Base-by-base conservation (phyloP, 2,888 invertebrate species). In the Sylvicola cinctus region DNA sequence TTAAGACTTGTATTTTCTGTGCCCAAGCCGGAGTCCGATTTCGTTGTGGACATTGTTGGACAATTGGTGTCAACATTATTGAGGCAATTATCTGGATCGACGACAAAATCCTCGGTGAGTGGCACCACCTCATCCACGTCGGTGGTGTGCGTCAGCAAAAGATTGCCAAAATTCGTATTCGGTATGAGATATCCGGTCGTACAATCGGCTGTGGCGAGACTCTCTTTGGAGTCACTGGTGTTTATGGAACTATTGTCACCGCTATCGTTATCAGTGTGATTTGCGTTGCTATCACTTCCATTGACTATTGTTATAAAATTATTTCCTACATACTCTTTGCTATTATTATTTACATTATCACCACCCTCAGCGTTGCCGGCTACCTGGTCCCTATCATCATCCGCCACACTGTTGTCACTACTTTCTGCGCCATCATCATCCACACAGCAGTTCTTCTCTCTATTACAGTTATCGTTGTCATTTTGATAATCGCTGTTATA, bases 1-100 rank as follows among this genome's bases (percentile, higher is more conserved):
- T 71, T 70, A 46, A 75, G 53, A 44, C 74, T 74, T 20, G 75
- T 74, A 41, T 73, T 76, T 50, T 75, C 76, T 16, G 76, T 76
- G 46, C 74, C 74, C 33, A 76, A 71, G 1, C 76, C 75, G 0
- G 75, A 75, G 49, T 76, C 75, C 20, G 20, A 4, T 8, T 8
- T 20, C 8, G 8, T 20, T 4, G 8, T 8, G 8, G 20, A 20
- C 20, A 20, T 20, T 20, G 20, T 6, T 20, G 20, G 20, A 20
- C 4, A 8, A 20, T 20, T 20, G 20, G 20, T 8, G 20, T 20
- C 20, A 8, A 20, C 20, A 20, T 20, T 20, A 20, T 8, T 20
- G 5, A 8, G 20, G 4, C 5, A 20, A 20, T 20, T 20, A 20
- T 20, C 20, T 8, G 20, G 20, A 20, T 20, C 8, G 20, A 20